Evolutionary conservation across 1,140 invertebrate species (phyloP).

Genomic region (Homarus americanus): DNA sequence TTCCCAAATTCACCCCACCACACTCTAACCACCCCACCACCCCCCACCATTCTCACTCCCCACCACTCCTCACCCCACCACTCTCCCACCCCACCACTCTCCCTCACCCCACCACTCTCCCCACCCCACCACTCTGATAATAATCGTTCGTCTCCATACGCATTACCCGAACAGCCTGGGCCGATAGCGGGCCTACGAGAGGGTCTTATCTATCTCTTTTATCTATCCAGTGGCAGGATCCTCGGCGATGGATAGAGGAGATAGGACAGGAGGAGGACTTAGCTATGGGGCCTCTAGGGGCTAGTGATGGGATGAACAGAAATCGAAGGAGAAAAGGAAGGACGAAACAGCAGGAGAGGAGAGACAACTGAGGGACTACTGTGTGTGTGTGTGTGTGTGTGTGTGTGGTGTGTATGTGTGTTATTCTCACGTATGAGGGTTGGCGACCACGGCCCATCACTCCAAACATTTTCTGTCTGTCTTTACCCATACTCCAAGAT

Average conservation of each 20-base stretch:
- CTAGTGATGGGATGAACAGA: not conserved
- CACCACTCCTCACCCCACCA: too few relatives aligned
- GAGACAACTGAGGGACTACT: not conserved
- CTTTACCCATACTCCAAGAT: too few relatives aligned
- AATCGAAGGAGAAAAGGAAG: not conserved
- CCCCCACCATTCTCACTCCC: too few relatives aligned
- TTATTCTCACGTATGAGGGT: too few relatives aligned
- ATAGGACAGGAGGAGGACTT: not conserved
- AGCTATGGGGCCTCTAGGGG: not conserved
- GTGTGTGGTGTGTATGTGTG: slow-evolving; percentile 6
- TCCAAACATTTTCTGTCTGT: too few relatives aligned
- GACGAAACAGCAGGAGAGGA: not conserved
- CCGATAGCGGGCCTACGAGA: not conserved
- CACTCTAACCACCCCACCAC: too few relatives aligned
- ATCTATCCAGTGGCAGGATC: not conserved
- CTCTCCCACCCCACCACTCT: too few relatives aligned
- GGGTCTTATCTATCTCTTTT: not conserved
- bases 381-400: not conserved
- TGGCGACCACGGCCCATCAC: too few relatives aligned
- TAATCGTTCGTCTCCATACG: not conserved
- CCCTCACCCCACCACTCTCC: too few relatives aligned
- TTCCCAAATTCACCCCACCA: too few relatives aligned
- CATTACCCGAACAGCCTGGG: not conserved
- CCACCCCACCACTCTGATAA: not conserved
- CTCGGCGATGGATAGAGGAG: not conserved